Evolutionary conservation across 2,888 invertebrate species (phyloP), one percentile per base, ranked within the genome.

Genomic region (Cylindroiulus punctatus): DNA sequence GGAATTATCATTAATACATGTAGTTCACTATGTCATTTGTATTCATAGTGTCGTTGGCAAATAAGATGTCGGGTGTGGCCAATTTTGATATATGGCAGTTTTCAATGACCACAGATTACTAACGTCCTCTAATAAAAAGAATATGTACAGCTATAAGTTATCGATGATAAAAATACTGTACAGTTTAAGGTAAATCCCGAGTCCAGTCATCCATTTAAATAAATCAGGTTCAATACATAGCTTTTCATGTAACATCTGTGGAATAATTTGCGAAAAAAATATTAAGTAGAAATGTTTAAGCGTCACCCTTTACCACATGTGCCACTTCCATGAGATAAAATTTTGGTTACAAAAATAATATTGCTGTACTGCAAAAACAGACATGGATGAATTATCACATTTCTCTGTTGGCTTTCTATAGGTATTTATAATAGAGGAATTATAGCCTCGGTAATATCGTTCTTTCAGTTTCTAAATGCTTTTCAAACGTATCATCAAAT

Each of bases 111-210:
- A 76, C 76, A 76, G 14, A 17, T 30, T 76, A 76, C 76, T 30
- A 76, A 65, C 57, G 30, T 76, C 14, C 30, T 30, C 76, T 76
- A 76, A 30, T 76, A 76, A 76, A 76, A 30, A 7, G 30, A 76
- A 76, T 76, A 76, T 76, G 76, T 76, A 76, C 76, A 76, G 76
- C 76, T 65, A 17, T 76, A 22, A 76, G 76, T 30, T 76, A 76
- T 76, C 76, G 26, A 26, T 76, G 30, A 76, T 76, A 76, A 76
- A 76, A 76, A 76, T 76, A 76, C 76, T 76, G 76, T 76, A 76
- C 76, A 76, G 76, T 30, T 76, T 76, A 76, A 76, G 30, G 76
- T 76, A 76, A 76, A 76, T 76, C 76, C 76, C 76, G 30, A 22
- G 65, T 65, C 26, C 65, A 65, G 65, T 65, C 65, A 26, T 65